Base-by-base conservation (phyloP, 1,140 invertebrate species). In the Drosophila malerkotliana region DNA sequence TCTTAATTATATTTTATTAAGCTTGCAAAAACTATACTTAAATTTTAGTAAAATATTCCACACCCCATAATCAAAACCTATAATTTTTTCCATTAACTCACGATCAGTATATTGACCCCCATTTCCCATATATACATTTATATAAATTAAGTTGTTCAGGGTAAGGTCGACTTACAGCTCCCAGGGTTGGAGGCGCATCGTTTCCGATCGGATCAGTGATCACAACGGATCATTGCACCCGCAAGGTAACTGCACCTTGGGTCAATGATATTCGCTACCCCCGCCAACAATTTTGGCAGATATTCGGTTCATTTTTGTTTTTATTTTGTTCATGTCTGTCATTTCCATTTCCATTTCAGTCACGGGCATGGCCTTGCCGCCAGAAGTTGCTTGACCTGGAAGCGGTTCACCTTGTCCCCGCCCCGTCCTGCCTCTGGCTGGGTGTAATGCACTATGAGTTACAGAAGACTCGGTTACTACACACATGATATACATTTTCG, bases 181-280 rank as follows among this genome's bases (percentile, higher is more conserved):
- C 77, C 76, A 84, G 81, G 81, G 81, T 69, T 84, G 81, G n/a
- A 37, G 14, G 9, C 60, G 30, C 41, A 30, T 15, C 60, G 47
- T 15, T 67, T 67, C 63, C 63, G 63, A 67, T 51, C 34, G 10
- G 47, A 37, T 26, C 45, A 14, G 21, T 15, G 32, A 44, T 5
- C 34, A n/a, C 26, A 54, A 9, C 68, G 48, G 81, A 87, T 74
- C 81, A 85, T 82, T 75, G 82, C 66, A 83, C 82, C 64, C 24
- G 59, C 82, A 88, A 88, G 83, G 83, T 88, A 88, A 88, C 61
- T 89, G 83, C 83, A 89, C 83, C 76, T 77, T 83, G 79, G 84
- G 84, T 88, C 83, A 89, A 83, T 88, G 84, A 67, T 66, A 88
- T 87, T 58, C 47, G 51, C 63, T 68, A 39, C 63, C 68, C 48